Percentiles rank a stretch among this genome's conserved stretches.
phyloP scores from a whole-genome alignment of 2,888 invertebrate species.

The Pandemis heparana region DNA sequence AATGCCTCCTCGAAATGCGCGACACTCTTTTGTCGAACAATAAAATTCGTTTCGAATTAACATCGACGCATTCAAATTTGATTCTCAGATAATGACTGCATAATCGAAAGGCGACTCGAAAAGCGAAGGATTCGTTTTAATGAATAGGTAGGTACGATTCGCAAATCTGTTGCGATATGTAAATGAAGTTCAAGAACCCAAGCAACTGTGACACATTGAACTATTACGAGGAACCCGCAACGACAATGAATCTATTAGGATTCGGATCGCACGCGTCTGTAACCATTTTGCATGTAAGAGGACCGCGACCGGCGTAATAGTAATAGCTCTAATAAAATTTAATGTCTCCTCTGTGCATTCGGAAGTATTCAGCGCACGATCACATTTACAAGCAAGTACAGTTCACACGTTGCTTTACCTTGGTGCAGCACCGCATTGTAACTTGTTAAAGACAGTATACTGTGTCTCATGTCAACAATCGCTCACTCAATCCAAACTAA shows the following conservation, averaged over 20 bases:
- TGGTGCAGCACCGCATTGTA: slow-evolving; percentile 17
- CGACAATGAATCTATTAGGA: slow-evolving; percentile 75
- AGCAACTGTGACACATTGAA: slow-evolving; percentile 58
- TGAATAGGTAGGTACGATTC: slow-evolving; percentile 11
- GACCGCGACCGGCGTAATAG: slow-evolving; percentile 45
- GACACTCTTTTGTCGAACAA: slow-evolving; percentile 27
- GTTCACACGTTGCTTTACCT: slow-evolving; percentile 29
- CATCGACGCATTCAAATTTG: slow-evolving; percentile 29
- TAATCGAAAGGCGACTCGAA: slow-evolving; percentile 34
- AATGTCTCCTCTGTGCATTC: slow-evolving; percentile 54
- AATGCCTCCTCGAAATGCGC: slow-evolving; percentile 37
- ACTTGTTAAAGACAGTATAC: slow-evolving; percentile 2
- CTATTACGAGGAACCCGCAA: slow-evolving; percentile 56
- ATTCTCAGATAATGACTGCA: slow-evolving; percentile 31
- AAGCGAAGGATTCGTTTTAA: slow-evolving; percentile 26
- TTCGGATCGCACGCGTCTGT: slow-evolving; percentile 62
- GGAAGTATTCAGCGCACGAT: slow-evolving; percentile 44
- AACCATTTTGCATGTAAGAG: slow-evolving; percentile 60
- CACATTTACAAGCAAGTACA: slow-evolving; percentile 23
- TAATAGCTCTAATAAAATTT: slow-evolving; percentile 63
- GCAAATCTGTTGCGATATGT: slow-evolving; percentile 40
- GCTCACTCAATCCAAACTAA: slow-evolving; percentile 30
- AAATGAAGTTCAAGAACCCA: slow-evolving; percentile 41
- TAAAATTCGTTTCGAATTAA: slow-evolving; percentile 39
- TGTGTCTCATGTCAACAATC: slow-evolving; percentile 26